A percentile compares a stretch with the other conserved stretches of the same genome.
Evolutionary conservation across 2,113 vertebrate species (phyloP).

Genomic region (Diadophis punctatus): DNA sequence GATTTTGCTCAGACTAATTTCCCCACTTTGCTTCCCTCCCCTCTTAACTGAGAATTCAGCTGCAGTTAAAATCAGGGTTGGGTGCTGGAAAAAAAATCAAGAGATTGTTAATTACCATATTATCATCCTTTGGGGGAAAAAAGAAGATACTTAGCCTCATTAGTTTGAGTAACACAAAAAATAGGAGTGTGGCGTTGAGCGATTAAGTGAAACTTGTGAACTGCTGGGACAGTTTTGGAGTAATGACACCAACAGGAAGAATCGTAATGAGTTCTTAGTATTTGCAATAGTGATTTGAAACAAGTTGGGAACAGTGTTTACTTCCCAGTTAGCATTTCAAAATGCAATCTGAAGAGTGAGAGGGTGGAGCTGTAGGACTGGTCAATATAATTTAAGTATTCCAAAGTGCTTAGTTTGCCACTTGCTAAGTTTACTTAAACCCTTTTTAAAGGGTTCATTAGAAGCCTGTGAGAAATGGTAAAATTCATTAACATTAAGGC

Average conservation of each 20-base stretch:
- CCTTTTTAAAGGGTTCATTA: constrained; percentile 75
- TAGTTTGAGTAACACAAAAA: fast-evolving
- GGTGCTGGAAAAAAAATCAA: not conserved
- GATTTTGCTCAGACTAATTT: constrained; percentile 41
- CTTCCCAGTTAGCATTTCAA: constrained; percentile 8
- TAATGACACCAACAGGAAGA: not conserved
- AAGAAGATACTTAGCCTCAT: not conserved
- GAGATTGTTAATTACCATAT: not conserved
- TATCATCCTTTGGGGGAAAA: not conserved
- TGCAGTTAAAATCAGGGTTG: constrained; percentile 16
- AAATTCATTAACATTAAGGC: constrained; percentile 79
- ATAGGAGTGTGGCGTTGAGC: not conserved
- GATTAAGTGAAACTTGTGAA: not conserved
- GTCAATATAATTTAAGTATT: constrained; percentile 46
- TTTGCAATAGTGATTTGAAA: not conserved
- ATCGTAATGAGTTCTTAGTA: not conserved
- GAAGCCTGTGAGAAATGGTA: constrained; percentile 68
- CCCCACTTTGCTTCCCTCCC: constrained; percentile 23
- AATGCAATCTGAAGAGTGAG: constrained; percentile 14
- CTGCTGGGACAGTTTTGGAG: not conserved
- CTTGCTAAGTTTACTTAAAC: constrained; percentile 74
- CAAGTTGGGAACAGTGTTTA: not conserved
- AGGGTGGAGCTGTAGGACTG: not conserved
- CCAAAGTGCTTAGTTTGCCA: constrained; percentile 56
- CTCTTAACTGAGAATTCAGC: constrained; percentile 30